Evolutionary conservation across 1,140 invertebrate species (phyloP).

Genomic region (Meloidogyne exigua): DNA sequence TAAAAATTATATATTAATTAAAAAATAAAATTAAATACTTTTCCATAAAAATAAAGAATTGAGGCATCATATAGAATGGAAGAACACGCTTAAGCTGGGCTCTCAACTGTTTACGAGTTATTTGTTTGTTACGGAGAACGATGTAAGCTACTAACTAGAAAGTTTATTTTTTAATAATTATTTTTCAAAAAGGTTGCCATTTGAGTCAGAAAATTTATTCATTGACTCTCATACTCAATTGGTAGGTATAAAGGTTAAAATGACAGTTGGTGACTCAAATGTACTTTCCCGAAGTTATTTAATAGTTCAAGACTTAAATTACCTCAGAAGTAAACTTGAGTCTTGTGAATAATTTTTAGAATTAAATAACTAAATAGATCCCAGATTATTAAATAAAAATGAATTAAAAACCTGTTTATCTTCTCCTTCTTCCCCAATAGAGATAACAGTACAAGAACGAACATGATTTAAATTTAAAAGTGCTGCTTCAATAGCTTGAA

Average conservation of each 20-base stretch:
- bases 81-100: slow-evolving; percentile 65
- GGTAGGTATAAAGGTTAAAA: too few species aligned
- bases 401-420: slow-evolving; percentile 64
- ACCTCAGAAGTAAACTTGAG: too few species aligned
- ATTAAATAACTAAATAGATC: too few species aligned
- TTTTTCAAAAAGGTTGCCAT: too few species aligned
- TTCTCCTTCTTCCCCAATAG: slow-evolving; percentile 67
- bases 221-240: too few species aligned
- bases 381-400: too few species aligned
- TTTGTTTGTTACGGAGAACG: slow-evolving; percentile 62
- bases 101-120: slow-evolving; percentile 64
- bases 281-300: too few species aligned
- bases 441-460: slow-evolving; percentile 65
- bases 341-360: too few species aligned
- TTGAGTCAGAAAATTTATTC: too few species aligned
- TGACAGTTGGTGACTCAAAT: too few species aligned
- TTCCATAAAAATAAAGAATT: slow-evolving; percentile 66
- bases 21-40: slow-evolving; percentile 51
- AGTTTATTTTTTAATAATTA: too few species aligned
- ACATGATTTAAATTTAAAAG: slow-evolving; percentile 65
- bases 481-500: slow-evolving; percentile 68
- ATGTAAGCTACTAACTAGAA: slow-evolving; percentile 67
- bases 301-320: too few species aligned
- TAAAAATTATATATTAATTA: slow-evolving; percentile 15
- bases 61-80: slow-evolving; percentile 69